Evolutionary conservation across 2,888 invertebrate species (phyloP), one percentile per base, ranked within the genome.

Genomic region (Atrina japonica): DNA sequence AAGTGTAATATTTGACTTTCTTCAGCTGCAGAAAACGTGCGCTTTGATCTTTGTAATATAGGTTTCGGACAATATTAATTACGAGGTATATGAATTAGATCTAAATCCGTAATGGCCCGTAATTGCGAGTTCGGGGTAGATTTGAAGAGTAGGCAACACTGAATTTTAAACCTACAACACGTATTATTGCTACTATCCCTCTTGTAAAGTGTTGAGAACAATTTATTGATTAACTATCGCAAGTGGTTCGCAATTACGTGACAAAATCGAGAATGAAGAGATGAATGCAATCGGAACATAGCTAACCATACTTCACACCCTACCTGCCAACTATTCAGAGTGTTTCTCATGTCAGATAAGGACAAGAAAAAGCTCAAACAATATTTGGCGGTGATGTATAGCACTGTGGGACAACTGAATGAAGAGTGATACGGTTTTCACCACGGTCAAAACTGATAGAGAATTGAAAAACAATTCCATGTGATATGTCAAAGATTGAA

Each of bases 211-310:
- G 35, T 35, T 35, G 35, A 35, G 35, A 11, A 35, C 35, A 35
- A 35, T 35, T 35, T 35, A 35, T 35, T 35, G 35, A 35, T 35
- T 35, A 35, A 35, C 79, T 83, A 83, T 83, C 83, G 30, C 63
- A 27, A 67, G 61, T 74, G 77, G 76, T 81, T 83, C 80, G 75
- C 82, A 81, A 83, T 73, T 82, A 81, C 83, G 83, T 83, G 83
- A 76, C 79, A 80, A 82, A 82, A 69, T 75, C 67, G 71, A 49
- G 61, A 75, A 68, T 71, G 68, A 68, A 72, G 73, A 67, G 73
- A 70, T 75, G 75, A 56, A 66, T 45, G 61, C 47, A 21, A 43
- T 27, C 29, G 23, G 23, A 29, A n/a, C 25, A 47, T 47, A 27
- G 47, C 29, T 45, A 29, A 11, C 41, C 43, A 47, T 18, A 49